Evolutionary conservation across 2,888 invertebrate species (phyloP).

Genomic region (Pogonocherus hispidulus): DNA sequence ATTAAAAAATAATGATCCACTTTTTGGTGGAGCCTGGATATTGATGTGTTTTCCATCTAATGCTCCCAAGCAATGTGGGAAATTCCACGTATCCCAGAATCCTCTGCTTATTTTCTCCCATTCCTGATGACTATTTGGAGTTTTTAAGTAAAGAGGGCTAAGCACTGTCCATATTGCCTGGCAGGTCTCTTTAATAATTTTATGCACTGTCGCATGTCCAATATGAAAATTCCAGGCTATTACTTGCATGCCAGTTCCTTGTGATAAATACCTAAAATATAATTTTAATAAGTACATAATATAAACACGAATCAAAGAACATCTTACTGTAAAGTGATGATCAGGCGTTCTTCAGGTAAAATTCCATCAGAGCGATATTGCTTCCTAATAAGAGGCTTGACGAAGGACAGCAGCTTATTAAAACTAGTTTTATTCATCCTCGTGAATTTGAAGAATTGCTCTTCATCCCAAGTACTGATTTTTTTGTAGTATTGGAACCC

Average conservation of each 20-base stretch:
- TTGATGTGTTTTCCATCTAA: constrained; percentile 6
- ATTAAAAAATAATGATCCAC: constrained; percentile 13
- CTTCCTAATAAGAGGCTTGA: no score
- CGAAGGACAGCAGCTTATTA: no score
- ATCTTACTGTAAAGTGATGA: no score
- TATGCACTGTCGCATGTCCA: constrained; percentile 8
- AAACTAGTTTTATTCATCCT: no score
- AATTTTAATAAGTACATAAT: no score
- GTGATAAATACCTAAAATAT: constrained; percentile 13
- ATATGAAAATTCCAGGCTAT: constrained; percentile 1
- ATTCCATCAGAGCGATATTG: no score
- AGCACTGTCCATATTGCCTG: not conserved
- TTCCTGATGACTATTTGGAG: not conserved
- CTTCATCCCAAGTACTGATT: no score
- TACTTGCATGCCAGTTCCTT: constrained; percentile 6
- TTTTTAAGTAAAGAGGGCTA: not conserved
- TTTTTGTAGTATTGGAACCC: no score
- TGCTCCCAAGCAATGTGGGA: constrained; percentile 3
- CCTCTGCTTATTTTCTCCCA: not conserved
- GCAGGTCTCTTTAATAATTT: constrained; percentile 6
- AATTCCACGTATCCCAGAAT: not conserved
- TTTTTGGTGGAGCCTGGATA: constrained; percentile 11
- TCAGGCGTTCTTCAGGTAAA: no score
- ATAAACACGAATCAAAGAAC: no score
- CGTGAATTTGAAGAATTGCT: no score